Evolutionary conservation across 2,797 vertebrate genomes (phyloP), one percentile per base, ranked within the genome.

Genomic region (Crotalus adamanteus): DNA sequence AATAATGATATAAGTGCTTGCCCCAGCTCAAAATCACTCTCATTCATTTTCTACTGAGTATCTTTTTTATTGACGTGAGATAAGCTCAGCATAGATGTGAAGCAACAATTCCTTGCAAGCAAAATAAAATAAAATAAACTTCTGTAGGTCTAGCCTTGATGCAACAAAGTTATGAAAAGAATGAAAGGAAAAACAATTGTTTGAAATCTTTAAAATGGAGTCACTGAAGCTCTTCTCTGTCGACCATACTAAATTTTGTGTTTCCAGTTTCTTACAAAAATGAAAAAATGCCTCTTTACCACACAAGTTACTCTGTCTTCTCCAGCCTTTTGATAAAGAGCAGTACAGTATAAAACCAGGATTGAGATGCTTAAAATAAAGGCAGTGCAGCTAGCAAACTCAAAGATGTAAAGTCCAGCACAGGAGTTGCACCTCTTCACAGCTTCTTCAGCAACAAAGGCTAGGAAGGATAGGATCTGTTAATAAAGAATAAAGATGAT

Each of bases 331-430:
- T 60, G 11, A 37, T 98, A 97, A 20, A 98, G 69, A 0, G 83
- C 4, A 3, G 98, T 98, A 93, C 97, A 95, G 90, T 99, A 98
- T 25, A 99, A 96, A 59, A 97, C 26, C 88, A 99, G 94, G n/a
- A 99, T 97, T 18, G 99, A 97, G n/a, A 98, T 88, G 6, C 98
- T 98, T 97, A 99, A 98, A 92, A 99, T 98, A 95, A 98, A 98
- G 93, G 98, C 98, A 0, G 97, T 98, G 97, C 98, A 99, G 97
- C 98, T 99, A 78, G 97, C 92, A 56, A 99, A 99, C 95, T 99
- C 99, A 60, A 99, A 69, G 65, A 69, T 18, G 5, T 69, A 69
- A 69, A 99, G 98, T 0, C 98, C 96, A 0, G 51, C 0, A 90
- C 99, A 99, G 13, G 1, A 12, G 0, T 28, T 22, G 42, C 99